Evolutionary conservation across 2,888 invertebrate species (phyloP).

Genomic region (Tipula helvola): DNA sequence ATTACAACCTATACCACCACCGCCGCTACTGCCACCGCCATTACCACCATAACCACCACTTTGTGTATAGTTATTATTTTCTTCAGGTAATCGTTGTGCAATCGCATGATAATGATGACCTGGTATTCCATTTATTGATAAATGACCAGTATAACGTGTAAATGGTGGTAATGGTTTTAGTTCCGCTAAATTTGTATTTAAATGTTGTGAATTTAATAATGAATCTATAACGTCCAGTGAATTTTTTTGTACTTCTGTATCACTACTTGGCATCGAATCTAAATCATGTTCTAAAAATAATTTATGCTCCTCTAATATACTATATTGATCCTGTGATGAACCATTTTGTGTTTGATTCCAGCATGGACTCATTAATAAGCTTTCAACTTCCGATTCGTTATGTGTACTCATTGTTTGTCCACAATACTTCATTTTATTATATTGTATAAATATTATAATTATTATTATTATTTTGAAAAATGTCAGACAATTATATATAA

Average conservation of each 20-base stretch:
- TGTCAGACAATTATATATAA: not conserved
- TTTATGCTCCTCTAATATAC: conserved; percentile 42
- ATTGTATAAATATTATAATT: not conserved
- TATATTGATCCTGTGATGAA: conserved; percentile 35
- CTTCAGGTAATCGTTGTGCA: conserved; percentile 60
- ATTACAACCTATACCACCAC: not conserved
- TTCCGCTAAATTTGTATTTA: conserved; percentile 54
- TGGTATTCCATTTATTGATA: conserved; percentile 78
- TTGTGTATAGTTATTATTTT: conserved; percentile 57
- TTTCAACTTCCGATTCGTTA: conserved; percentile 49
- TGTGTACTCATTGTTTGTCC: conserved; percentile 36
- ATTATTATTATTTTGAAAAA: not conserved
- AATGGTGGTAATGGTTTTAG: conserved; percentile 78
- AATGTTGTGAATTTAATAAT: conserved; percentile 41
- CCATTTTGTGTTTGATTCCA: conserved; percentile 46
- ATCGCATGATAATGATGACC: conserved; percentile 81
- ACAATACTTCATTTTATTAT: conserved; percentile 45
- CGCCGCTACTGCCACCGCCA: conserved; percentile 11
- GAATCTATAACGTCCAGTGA: conserved; percentile 60
- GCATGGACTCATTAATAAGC: conserved; percentile 57
- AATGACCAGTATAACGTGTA: conserved; percentile 71
- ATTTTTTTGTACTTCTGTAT: conserved; percentile 32
- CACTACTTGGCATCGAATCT: conserved; percentile 37
- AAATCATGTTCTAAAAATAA: conserved; percentile 44
- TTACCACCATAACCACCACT: conserved; percentile 39